Base-by-base conservation (phyloP, 2,113 vertebrate genomes). In the Callospermophilus lateralis region DNA sequence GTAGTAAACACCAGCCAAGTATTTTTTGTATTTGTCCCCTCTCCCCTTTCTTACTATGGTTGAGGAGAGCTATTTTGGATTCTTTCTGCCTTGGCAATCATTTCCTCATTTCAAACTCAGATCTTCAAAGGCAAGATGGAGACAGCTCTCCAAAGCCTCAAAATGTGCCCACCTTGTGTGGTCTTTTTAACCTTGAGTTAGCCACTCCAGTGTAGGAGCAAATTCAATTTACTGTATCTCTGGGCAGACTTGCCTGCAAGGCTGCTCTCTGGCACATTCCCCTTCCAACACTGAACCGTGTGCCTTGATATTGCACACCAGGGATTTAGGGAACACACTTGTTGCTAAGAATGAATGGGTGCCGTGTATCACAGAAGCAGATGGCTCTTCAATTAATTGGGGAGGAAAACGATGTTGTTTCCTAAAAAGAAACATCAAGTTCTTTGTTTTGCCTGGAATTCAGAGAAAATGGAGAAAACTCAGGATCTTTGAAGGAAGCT, bases 361-460 rank as follows among this genome's bases (percentile, higher is more conserved):
- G 51, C 93, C 68, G 22, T 92, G 34, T 93, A 92, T 84, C 93
- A 26, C 86, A 95, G 90, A 96, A 95, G 48, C 96, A 97, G 93
- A 86, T 76, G 72, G 96, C 97, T 98, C 97, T 88, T 97, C 93
- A 81, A 90, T 98, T 98, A 97, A 98, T 17, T 98, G 93, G 80
- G 74, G 70, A 26, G 0, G 16, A 37, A 74, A 90, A 90, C 84
- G 93, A 87, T 96, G 85, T 32, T 84, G 55, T 89, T 96, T 90
- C 86, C 79, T 92, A 58, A 92, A 86, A 96, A 93, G 93, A 95
- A 96, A 94, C 91, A 96, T 92, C 53, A 73, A 76, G 74, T 95
- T 97, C 77, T 97, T 96, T 97, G 72, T 97, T 76, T 97, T 76
- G 90, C 97, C 96, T 96, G 76, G 93, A 90, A 97, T 89, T 93